Evolutionary conservation across 1,140 invertebrate genomes (phyloP).

Genomic region (Calosoma granatense): DNA sequence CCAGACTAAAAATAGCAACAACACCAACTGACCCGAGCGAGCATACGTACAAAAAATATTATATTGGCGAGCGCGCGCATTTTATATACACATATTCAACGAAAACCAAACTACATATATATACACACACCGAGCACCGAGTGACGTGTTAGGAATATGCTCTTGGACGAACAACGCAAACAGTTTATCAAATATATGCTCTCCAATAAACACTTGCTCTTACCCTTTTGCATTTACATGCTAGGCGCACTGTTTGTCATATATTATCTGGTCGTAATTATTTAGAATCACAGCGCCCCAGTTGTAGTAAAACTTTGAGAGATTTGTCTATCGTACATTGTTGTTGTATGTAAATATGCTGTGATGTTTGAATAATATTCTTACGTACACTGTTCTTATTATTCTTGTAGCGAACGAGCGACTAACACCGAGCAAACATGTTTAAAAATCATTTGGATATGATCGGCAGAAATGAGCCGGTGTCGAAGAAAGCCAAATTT

Average conservation of each 20-base stretch:
- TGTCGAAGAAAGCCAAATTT: constrained; percentile 84
- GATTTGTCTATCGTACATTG: too few relatives aligned
- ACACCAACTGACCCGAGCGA: neutral
- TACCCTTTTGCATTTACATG: neutral
- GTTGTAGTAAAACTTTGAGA: too few relatives aligned
- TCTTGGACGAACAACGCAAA: neutral
- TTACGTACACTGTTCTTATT: neutral
- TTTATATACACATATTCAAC: too few relatives aligned
- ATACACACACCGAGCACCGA: too few relatives aligned
- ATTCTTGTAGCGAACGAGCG: constrained; percentile 56
- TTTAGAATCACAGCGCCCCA: too few relatives aligned
- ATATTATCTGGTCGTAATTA: neutral
- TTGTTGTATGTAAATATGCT: too few relatives aligned
- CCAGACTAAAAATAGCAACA: neutral
- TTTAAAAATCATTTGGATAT: constrained; percentile 84
- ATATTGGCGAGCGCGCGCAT: too few relatives aligned
- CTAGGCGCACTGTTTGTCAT: neutral
- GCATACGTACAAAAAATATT: neutral
- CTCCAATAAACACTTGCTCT: neutral
- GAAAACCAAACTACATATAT: too few relatives aligned
- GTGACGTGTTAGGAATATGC: neutral
- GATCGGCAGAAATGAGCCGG: constrained; percentile 82
- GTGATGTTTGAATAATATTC: too few relatives aligned
- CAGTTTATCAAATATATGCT: neutral
- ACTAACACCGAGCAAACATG: constrained; percentile 64